Evolutionary conservation across 2,888 invertebrate genomes (phyloP).

Genomic region (Crocallis elinguaria): DNA sequence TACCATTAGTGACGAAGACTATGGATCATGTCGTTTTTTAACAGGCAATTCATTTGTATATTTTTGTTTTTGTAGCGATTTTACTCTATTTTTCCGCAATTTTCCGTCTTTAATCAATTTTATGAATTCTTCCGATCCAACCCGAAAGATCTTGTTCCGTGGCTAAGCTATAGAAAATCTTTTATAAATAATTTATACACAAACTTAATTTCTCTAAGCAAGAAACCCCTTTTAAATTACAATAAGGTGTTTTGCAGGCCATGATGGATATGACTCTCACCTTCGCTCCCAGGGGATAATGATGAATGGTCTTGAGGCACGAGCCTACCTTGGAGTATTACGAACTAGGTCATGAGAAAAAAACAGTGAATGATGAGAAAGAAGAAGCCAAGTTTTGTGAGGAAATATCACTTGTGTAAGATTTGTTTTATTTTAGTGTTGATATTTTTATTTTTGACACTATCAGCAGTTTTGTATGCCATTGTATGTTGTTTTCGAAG

Average conservation of each 20-base stretch:
- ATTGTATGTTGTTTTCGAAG: too few relatives aligned
- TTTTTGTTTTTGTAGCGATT: too few relatives aligned
- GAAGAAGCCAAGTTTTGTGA: background rate
- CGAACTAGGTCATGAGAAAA: slow-evolving; percentile 8
- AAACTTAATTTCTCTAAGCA: slow-evolving; percentile 14
- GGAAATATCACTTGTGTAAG: too few relatives aligned
- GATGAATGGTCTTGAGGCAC: slow-evolving; percentile 60
- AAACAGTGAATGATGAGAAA: background rate
- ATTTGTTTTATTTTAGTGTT: too few relatives aligned
- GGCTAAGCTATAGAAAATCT: background rate
- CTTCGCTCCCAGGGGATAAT: slow-evolving; percentile 47
- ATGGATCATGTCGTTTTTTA: too few relatives aligned
- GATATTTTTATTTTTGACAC: too few relatives aligned
- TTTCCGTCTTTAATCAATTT: too few relatives aligned
- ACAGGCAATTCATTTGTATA: too few relatives aligned
- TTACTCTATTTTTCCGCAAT: too few relatives aligned
- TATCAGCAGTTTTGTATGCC: too few relatives aligned
- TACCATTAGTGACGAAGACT: too few relatives aligned
- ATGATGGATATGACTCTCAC: slow-evolving; percentile 63
- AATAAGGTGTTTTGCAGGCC: slow-evolving; percentile 60
- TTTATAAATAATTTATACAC: slow-evolving; percentile 9
- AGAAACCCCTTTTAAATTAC: slow-evolving; percentile 57
- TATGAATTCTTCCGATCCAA: too few relatives aligned
- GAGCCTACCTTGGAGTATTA: slow-evolving; percentile 36
- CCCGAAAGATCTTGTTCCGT: background rate